These are phyloP conservation scores for Rachycentron canadum DNA, from an alignment of 2,797 vertebrate species.

Conservation along the genomic window DNA sequence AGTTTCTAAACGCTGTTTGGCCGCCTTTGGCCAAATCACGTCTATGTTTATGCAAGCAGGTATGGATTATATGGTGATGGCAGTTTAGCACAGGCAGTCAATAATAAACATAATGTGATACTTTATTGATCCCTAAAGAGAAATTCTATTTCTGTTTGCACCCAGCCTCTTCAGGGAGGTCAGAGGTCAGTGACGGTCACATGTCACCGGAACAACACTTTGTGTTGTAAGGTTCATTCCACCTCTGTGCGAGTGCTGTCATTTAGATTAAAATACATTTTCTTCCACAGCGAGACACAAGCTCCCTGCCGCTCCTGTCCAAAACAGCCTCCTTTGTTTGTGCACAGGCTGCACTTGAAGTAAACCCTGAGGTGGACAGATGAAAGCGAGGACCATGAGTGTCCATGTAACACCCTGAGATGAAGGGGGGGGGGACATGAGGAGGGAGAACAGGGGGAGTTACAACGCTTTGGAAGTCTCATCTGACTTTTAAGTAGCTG, in stretches of 20 bases:
- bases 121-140: conserved; percentile 37
- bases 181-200: conserved; percentile 13
- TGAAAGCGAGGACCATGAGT: conserved; percentile 50
- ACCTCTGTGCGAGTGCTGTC: conserved; percentile 21
- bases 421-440: conserved; percentile 29
- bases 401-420: conserved; percentile 41
- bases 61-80: conserved; percentile 11
- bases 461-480: conserved; percentile 29
- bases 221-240: not conserved
- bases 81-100: not conserved
- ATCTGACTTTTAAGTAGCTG: conserved; percentile 62
- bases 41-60: not conserved
- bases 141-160: conserved; percentile 24
- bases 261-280: conserved; percentile 26
- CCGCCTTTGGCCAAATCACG: too few species aligned
- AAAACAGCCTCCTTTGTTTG: conserved; percentile 38
- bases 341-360: conserved; percentile 26
- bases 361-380: conserved; percentile 34
- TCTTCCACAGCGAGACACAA: conserved; percentile 49
- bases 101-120: conserved; percentile 23
- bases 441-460: conserved; percentile 11
- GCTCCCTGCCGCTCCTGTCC: conserved; percentile 48
- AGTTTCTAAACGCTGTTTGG: not conserved
- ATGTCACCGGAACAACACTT: not conserved
- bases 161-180: not conserved